These are phyloP conservation scores for Phyllopteryx taeniolatus DNA, from an alignment of 2,113 vertebrate species.

Conservation along the genomic window DNA sequence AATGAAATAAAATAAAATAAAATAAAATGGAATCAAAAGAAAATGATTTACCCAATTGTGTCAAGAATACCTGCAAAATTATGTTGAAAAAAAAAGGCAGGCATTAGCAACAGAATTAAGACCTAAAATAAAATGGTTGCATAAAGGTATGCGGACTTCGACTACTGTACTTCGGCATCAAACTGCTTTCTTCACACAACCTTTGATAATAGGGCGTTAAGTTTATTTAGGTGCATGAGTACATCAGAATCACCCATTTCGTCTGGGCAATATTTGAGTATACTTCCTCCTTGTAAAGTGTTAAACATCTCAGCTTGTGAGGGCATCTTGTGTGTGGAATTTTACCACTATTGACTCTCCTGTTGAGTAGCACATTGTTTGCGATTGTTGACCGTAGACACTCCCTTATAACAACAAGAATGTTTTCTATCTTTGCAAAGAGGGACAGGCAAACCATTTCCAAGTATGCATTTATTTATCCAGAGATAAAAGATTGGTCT, in stretches of 20 bases:
- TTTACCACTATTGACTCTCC: too few species aligned
- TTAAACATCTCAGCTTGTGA: not conserved
- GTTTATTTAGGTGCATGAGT: too few species aligned
- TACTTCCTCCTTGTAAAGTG: not conserved
- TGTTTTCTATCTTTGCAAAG: not conserved
- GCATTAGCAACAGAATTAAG: not conserved
- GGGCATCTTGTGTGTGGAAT: too few species aligned
- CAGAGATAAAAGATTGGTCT: not conserved
- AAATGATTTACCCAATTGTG: not conserved
- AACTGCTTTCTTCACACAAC: not conserved
- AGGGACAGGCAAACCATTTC: not conserved
- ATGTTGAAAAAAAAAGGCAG: not conserved
- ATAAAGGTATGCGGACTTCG: not conserved
- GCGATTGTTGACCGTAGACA: not conserved
- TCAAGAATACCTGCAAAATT: not conserved
- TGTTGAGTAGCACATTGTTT: not conserved
- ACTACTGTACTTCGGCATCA: not conserved
- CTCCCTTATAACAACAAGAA: not conserved
- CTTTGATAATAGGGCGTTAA: not conserved
- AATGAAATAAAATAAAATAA: not conserved
- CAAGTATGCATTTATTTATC: conserved; percentile 33
- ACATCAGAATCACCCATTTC: not conserved
- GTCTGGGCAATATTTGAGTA: not conserved
- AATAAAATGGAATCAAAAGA: not conserved
- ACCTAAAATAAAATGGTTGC: not conserved